A percentile compares a stretch with the other conserved stretches of the same genome.
phyloP scores from a whole-genome alignment of 2,888 invertebrate genomes.

The Helicoverpa assulta region DNA sequence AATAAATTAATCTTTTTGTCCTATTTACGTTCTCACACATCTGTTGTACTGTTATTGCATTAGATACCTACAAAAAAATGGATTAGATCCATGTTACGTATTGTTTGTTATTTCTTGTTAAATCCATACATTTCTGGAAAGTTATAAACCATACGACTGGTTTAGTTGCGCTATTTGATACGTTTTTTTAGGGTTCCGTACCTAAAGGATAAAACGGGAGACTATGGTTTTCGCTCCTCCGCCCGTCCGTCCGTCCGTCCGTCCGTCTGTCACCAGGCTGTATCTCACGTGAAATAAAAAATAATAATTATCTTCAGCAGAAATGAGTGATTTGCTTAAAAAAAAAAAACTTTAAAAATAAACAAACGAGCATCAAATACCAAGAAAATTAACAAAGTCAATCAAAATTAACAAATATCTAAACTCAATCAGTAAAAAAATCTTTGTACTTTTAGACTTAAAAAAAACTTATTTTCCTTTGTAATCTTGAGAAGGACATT shows the following conservation, averaged over 20 bases:
- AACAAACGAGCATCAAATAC: background rate
- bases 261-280: no score
- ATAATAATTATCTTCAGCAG: no score
- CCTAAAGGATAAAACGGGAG: no score
- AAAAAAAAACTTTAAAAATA: no score
- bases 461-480: conserved; percentile 13
- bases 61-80: conserved; percentile 43
- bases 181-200: no score
- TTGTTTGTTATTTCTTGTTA: conserved; percentile 47
- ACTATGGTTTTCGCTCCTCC: no score
- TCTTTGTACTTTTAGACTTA: background rate
- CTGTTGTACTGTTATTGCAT: conserved; percentile 18
- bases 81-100: conserved; percentile 41
- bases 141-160: conserved; percentile 5
- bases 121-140: conserved; percentile 23
- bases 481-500: conserved; percentile 10
- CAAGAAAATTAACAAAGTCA: background rate
- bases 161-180: conserved; percentile 6
- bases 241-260: no score
- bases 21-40: conserved; percentile 37
- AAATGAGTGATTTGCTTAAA: no score
- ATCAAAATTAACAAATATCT: background rate
- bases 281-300: no score
- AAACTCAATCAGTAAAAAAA: conserved; percentile 4
- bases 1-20: conserved; percentile 25